These are phyloP conservation scores for Drosophila barbarae DNA, from an alignment of 2,888 invertebrate genomes.

Conservation along the genomic window DNA sequence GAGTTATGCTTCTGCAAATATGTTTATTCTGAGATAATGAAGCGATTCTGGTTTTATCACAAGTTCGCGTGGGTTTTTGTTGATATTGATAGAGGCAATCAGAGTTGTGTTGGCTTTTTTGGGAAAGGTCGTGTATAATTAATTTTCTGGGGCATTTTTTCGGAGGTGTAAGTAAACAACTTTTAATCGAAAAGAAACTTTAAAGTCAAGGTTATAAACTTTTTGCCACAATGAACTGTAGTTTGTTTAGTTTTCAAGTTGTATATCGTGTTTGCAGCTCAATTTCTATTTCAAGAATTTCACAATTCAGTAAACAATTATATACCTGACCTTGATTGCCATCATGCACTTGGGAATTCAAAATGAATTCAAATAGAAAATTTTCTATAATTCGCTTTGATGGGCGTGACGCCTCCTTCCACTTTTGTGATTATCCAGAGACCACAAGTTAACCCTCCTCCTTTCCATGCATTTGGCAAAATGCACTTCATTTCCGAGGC, in stretches of 20 bases:
- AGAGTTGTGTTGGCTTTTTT: conserved; percentile 21
- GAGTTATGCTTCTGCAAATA: conserved; percentile 25
- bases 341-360: conserved; percentile 25
- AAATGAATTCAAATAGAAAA: conserved; percentile 32
- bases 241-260: background rate
- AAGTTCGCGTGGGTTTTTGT: conserved; percentile 14
- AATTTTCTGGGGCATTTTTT: conserved; percentile 18
- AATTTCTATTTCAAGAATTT: conserved; percentile 10
- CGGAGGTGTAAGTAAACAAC: conserved; percentile 10
- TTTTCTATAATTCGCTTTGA: conserved; percentile 28
- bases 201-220: conserved; percentile 15
- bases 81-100: conserved; percentile 32
- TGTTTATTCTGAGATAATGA: conserved; percentile 19
- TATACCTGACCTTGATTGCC: conserved; percentile 11
- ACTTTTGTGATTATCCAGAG: background rate
- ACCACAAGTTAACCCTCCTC: background rate
- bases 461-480: background rate
- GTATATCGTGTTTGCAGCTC: background rate
- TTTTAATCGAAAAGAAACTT: background rate
- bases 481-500: conserved; percentile 26
- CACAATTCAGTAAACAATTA: conserved; percentile 29
- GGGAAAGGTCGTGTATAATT: conserved; percentile 41
- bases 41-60: conserved; percentile 22
- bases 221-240: background rate
- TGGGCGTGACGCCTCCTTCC: background rate